phyloP scores from a whole-genome alignment of 2,113 vertebrate species.

The Gnathonemus longibarbis region DNA sequence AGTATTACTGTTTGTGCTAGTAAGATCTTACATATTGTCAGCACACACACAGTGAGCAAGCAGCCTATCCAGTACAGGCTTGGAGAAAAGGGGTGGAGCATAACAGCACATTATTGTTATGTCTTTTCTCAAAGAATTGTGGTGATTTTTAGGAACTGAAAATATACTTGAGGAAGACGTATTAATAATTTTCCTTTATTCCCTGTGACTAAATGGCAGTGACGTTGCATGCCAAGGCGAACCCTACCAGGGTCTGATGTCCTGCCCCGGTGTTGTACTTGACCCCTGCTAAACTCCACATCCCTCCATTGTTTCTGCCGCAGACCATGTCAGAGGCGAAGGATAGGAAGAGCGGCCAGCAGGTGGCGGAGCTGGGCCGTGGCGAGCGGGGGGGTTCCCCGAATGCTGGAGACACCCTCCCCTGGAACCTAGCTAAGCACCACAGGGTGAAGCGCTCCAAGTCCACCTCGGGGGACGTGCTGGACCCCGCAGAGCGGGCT shows the following conservation, averaged over 20 bases:
- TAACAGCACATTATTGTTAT: background rate
- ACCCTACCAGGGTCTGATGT: background rate
- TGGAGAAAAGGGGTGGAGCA: background rate
- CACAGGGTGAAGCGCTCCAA: constrained; percentile 72
- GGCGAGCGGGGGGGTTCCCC: constrained; percentile 45
- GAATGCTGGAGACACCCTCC: constrained; percentile 78
- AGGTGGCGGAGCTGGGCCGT: constrained; percentile 49
- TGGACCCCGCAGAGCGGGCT: constrained; percentile 84
- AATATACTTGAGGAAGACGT: background rate
- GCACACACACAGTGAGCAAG: background rate
- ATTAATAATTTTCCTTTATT: background rate
- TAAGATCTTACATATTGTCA: background rate
- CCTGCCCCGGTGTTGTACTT: background rate
- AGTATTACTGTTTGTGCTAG: background rate
- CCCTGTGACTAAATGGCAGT: background rate
- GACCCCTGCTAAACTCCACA: background rate
- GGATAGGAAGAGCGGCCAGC: constrained; percentile 42
- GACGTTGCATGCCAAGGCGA: background rate
- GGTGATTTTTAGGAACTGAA: background rate
- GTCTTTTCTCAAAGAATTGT: background rate
- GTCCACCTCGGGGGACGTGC: constrained; percentile 66
- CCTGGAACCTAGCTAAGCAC: constrained; percentile 85
- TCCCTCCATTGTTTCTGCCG: background rate
- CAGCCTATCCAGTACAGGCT: background rate
- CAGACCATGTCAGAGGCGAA: constrained; percentile 52